Conservation (phyloP, 2,888 invertebrate species). For the Drosophila cognata region DNA sequence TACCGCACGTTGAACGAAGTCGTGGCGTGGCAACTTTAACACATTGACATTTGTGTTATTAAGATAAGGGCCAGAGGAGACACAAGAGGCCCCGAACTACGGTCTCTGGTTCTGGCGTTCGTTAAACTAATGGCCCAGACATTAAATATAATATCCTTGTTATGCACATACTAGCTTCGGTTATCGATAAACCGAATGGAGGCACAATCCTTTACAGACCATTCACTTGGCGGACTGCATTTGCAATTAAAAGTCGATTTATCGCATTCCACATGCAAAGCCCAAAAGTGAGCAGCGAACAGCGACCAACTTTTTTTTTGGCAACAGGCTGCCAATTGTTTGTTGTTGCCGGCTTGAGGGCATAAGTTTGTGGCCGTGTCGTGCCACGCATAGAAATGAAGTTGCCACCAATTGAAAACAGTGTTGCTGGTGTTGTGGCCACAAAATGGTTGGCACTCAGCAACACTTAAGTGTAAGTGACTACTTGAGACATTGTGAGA, state of each 20-base stretch:
- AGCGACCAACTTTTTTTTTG: slow-evolving; percentile 17
- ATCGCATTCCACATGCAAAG: slow-evolving; percentile 42
- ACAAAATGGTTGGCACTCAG: slow-evolving; percentile 73
- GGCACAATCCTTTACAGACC: slow-evolving; percentile 16
- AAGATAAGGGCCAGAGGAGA: slow-evolving; percentile 34
- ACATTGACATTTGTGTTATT: slow-evolving; percentile 64
- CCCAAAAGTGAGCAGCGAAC: slow-evolving; percentile 17
- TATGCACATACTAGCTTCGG: slow-evolving; percentile 53
- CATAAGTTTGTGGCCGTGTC: slow-evolving; percentile 45
- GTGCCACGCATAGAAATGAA: slow-evolving; percentile 71
- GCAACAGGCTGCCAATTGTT: slow-evolving; percentile 33
- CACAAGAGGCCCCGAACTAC: background rate
- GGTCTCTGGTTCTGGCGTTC: slow-evolving; percentile 1
- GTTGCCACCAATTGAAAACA: slow-evolving; percentile 50
- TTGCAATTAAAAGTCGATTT: slow-evolving; percentile 64
- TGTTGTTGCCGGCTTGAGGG: slow-evolving; percentile 9
- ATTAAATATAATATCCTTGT: slow-evolving; percentile 65
- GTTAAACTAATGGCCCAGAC: slow-evolving; percentile 56
- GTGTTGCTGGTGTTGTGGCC: slow-evolving; percentile 59
- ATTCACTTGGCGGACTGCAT: slow-evolving; percentile 34
- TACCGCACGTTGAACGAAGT: slow-evolving; percentile 9
- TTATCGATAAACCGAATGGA: slow-evolving; percentile 48
- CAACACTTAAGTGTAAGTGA: slow-evolving; percentile 75
- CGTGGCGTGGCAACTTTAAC: slow-evolving; percentile 58
- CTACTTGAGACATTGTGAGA: slow-evolving; percentile 66